These are phyloP conservation scores for Eupeodes latifasciatus DNA, from an alignment of 2,888 invertebrate species.

Conservation along the genomic window DNA sequence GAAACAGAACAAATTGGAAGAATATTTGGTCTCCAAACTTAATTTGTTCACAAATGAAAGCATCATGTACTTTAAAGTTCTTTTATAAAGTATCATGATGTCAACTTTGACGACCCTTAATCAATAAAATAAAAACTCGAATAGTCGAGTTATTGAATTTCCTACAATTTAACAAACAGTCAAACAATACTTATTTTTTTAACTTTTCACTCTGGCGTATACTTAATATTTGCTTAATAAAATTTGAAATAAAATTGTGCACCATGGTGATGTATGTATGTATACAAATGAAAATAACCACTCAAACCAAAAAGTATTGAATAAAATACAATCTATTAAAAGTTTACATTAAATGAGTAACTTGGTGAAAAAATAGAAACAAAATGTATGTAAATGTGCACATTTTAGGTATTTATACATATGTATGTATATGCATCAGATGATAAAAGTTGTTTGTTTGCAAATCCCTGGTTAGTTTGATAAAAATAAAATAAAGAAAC, in stretches of 20 bases:
- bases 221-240: conserved; percentile 47
- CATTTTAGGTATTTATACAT: conserved; percentile 3
- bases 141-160: neutral
- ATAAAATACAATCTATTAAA: neutral
- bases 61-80: too few species aligned
- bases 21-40: too few species aligned
- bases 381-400: conserved; percentile 48
- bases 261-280: neutral
- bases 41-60: too few species aligned
- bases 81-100: too few species aligned
- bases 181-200: neutral
- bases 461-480: conserved; percentile 44
- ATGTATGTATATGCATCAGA: neutral
- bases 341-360: conserved; percentile 11
- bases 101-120: too few species aligned
- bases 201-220: conserved; percentile 43
- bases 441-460: conserved; percentile 24
- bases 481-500: conserved; percentile 35
- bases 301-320: conserved; percentile 11
- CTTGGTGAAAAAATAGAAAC: conserved; percentile 36
- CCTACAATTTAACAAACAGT: neutral
- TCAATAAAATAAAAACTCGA: neutral
- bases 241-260: conserved; percentile 21
- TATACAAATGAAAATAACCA: conserved; percentile 36
- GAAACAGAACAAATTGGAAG: too few species aligned